Evolutionary conservation across 2,888 invertebrate genomes (phyloP).

Genomic region (Chymomyza fuscimana): DNA sequence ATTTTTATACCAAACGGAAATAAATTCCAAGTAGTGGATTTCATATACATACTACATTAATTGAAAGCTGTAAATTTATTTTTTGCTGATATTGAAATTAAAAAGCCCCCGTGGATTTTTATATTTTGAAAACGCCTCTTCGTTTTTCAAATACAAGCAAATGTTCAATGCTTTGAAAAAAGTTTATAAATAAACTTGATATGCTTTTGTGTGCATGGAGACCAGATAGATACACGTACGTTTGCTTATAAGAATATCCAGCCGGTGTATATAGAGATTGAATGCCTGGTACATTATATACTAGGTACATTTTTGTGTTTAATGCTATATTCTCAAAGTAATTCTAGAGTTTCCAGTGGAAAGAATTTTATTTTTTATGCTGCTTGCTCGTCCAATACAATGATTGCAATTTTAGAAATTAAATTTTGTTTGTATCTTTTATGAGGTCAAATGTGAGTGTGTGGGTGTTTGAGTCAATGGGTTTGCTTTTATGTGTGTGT

Average conservation of each 20-base stretch:
- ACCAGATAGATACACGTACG: neutral
- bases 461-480: neutral
- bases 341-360: constrained; percentile 62
- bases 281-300: neutral
- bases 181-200: constrained; percentile 67
- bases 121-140: neutral
- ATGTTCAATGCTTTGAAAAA: constrained; percentile 2
- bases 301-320: constrained; percentile 8
- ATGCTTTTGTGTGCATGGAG: constrained; percentile 44
- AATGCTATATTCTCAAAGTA: constrained; percentile 40
- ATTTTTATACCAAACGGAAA: neutral
- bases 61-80: too few relatives aligned
- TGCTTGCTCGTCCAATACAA: too few relatives aligned
- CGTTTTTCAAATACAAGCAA: neutral
- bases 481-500: constrained; percentile 8
- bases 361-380: neutral
- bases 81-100: neutral
- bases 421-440: constrained; percentile 7
- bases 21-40: neutral
- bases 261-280: neutral
- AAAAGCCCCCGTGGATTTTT: neutral
- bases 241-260: neutral
- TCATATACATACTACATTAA: constrained; percentile 2
- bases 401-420: constrained; percentile 40
- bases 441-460: too few relatives aligned